Conservation (phyloP, 1,140 invertebrate species). For the Phymastichus coffea region DNA sequence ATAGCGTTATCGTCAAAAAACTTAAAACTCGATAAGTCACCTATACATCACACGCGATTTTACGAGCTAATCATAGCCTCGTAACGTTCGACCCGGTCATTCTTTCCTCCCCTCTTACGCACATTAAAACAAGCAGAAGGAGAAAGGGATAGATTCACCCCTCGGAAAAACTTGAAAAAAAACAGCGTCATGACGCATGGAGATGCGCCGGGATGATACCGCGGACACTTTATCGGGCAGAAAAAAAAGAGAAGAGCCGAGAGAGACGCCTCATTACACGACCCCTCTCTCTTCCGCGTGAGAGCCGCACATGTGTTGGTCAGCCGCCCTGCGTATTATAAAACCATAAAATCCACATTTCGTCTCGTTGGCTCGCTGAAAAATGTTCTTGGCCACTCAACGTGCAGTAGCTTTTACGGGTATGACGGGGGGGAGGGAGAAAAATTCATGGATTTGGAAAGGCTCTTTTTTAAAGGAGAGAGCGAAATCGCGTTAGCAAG, state of each 20-base stretch:
- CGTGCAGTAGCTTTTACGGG: slow-evolving; percentile 28
- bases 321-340: slow-evolving; percentile 48
- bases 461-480: neutral
- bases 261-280: slow-evolving; percentile 49
- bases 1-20: too few species aligned
- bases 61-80: slow-evolving; percentile 3
- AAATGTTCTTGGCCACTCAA: slow-evolving; percentile 18
- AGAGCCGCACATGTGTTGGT: slow-evolving; percentile 31
- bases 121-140: neutral
- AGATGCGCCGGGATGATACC: slow-evolving; percentile 25
- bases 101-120: neutral
- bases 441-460: neutral
- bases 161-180: too few species aligned
- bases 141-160: too few species aligned
- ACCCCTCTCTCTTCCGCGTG: slow-evolving; percentile 20
- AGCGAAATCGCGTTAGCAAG: slow-evolving; percentile 24
- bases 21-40: neutral
- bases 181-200: slow-evolving; percentile 43
- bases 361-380: slow-evolving; percentile 21
- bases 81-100: neutral
- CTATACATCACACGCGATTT: neutral
- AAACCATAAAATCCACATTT: slow-evolving; percentile 47
- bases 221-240: slow-evolving; percentile 44
- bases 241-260: slow-evolving; percentile 10
- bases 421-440: slow-evolving; percentile 1